phyloP scores from a whole-genome alignment of 35 echinoderm and acorn worm species.

The Lytechinus pictus region DNA sequence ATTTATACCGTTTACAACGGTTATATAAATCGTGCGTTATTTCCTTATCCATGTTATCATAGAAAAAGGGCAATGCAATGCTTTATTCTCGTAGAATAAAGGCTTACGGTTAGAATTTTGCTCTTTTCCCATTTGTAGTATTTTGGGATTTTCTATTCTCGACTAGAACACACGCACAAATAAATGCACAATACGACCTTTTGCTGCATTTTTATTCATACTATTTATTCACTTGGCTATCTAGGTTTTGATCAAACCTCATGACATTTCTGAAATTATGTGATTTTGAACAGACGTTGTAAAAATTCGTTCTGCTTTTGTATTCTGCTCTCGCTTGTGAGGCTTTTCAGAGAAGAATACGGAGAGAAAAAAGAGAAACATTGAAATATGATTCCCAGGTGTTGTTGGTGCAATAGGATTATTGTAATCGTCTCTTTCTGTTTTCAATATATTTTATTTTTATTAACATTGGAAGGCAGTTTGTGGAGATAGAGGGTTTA shows the following conservation, averaged over 20 bases:
- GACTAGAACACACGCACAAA: background rate
- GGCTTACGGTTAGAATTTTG: background rate
- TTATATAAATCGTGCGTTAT: background rate
- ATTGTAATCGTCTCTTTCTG: background rate
- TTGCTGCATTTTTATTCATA: background rate
- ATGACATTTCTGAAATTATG: background rate
- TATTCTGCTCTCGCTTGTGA: background rate
- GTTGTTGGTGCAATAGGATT: constrained; percentile 11
- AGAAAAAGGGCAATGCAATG: background rate
- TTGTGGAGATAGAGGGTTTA: background rate
- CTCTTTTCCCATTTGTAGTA: background rate
- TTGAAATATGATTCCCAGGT: constrained; percentile 6
- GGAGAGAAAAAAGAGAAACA: background rate
- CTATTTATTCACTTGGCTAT: background rate
- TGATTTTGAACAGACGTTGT: background rate
- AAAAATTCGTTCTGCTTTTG: background rate
- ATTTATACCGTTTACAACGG: background rate
- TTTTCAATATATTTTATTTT: background rate
- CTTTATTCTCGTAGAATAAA: background rate
- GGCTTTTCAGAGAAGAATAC: background rate
- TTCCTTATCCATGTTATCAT: no score
- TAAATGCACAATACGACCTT: background rate
- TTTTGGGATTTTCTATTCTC: background rate
- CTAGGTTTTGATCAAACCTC: background rate
- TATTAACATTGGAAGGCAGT: background rate